A percentile compares a stretch with the other conserved stretches of the same genome.
phyloP scores from a whole-genome alignment of 2,888 invertebrate species.

The Drosophila heteroneura region DNA sequence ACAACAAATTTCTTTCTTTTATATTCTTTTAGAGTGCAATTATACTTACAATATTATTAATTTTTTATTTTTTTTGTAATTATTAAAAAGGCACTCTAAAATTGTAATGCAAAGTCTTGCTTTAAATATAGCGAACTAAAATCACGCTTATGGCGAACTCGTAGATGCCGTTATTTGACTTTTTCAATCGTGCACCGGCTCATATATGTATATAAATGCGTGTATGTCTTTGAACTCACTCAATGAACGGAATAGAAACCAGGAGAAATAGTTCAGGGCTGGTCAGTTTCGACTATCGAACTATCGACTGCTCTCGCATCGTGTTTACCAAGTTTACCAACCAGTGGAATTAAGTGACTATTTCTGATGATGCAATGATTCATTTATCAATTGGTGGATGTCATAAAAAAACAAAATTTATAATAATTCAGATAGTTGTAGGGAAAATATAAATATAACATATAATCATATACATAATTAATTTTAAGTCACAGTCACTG shows the following conservation, averaged over 20 bases:
- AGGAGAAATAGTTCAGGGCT: slow-evolving; percentile 12
- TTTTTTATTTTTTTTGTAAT: not conserved
- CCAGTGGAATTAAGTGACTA: not conserved
- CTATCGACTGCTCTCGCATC: slow-evolving; percentile 1
- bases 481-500: not conserved
- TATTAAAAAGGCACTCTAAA: slow-evolving; percentile 34
- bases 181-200: slow-evolving; percentile 50
- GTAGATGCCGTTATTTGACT: slow-evolving; percentile 60
- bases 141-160: slow-evolving; percentile 67
- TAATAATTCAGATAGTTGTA: not conserved
- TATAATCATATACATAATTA: not conserved
- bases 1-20: not conserved
- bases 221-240: slow-evolving; percentile 12
- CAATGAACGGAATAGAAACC: slow-evolving; percentile 7
- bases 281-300: not conserved
- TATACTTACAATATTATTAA: slow-evolving; percentile 36
- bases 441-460: not conserved
- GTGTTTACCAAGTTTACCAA: not conserved
- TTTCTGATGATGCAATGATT: not conserved
- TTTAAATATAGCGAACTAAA: slow-evolving; percentile 49
- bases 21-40: not conserved
- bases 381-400: not conserved
- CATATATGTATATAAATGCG: slow-evolving; percentile 6
- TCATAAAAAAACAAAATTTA: not conserved
- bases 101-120: slow-evolving; percentile 19